Evolutionary conservation across 2,113 vertebrate genomes (phyloP), one percentile per base, ranked within the genome.

Genomic region (Dicentrarchus labrax): DNA sequence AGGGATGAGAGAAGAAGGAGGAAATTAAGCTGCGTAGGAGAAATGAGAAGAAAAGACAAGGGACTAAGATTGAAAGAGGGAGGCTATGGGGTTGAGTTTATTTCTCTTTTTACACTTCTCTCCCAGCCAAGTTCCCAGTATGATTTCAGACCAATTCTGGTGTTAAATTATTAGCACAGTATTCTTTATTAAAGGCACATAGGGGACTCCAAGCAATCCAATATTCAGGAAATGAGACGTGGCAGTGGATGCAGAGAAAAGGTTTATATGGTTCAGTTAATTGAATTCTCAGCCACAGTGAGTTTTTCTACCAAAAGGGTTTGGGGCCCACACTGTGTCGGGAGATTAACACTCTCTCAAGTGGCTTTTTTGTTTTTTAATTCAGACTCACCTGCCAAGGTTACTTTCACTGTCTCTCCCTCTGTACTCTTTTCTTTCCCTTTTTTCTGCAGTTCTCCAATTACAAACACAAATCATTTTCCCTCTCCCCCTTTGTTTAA

Each of bases 381-480:
- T 90, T 92, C 81, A 79, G 19, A 88, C 74, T 88, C 65, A 91
- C 80, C 85, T 83, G 80, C 82, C 85, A 89, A 90, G 83, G 85
- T 91, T 90, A 84, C 54, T 68, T 43, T 67, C 50, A 60, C 30
- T 59, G 57, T 83, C 56, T 65, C 45, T 78, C 53, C 36, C 69
- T 69, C 53, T 67, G 24, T 77, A 45, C 66, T 64, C 59, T 69
- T 66, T 69, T 54, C 45, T 6, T 41, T 59, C 62, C 69, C 38
- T 59, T 82, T 88, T 82, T 24, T 78, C 72, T 73, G 5, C 77
- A 84, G 51, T 82, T 62, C 72, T 84, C 75, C 75, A 88, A 89
- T 91, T 91, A 87, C 78, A 80, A 90, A 83, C 59, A 79, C 85
- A 88, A 92, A 84, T 90, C 88, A 85, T 85, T 82, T 82, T 87